A percentile compares a stretch with the other conserved stretches of the same genome.
Evolutionary conservation across 2,797 vertebrate genomes (phyloP).

Genomic region (Megaceryle alcyon): DNA sequence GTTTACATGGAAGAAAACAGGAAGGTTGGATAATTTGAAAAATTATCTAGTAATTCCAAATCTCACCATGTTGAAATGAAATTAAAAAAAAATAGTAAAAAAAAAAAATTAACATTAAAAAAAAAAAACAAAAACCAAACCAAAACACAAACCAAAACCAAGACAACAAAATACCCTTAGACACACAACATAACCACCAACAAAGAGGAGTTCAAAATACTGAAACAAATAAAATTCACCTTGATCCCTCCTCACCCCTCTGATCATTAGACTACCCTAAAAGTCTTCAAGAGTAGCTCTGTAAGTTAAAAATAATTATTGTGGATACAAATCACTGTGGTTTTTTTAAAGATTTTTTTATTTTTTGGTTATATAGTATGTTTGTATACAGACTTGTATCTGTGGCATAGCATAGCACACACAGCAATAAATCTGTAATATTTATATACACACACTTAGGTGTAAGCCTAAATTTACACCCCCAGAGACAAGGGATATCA

Average conservation of each 20-base stretch:
- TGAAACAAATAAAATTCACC: background rate
- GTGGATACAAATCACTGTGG: background rate
- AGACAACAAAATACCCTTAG: background rate
- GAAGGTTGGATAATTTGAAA: background rate
- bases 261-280: background rate
- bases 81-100: background rate
- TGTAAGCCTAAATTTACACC: conserved; percentile 61
- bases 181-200: background rate
- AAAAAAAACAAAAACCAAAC: no score
- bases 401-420: background rate
- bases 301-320: background rate
- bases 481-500: conserved; percentile 43
- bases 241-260: background rate
- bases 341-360: background rate
- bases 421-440: conserved; percentile 45
- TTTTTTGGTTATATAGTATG: background rate
- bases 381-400: background rate
- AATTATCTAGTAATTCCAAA: background rate
- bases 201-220: background rate
- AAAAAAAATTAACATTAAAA: no score
- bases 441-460: conserved; percentile 53
- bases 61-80: background rate
- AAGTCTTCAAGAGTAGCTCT: background rate
- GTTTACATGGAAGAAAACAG: background rate
- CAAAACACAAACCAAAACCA: no score